phyloP scores from a whole-genome alignment of 2,797 vertebrate genomes.

The Botia kubotai region DNA sequence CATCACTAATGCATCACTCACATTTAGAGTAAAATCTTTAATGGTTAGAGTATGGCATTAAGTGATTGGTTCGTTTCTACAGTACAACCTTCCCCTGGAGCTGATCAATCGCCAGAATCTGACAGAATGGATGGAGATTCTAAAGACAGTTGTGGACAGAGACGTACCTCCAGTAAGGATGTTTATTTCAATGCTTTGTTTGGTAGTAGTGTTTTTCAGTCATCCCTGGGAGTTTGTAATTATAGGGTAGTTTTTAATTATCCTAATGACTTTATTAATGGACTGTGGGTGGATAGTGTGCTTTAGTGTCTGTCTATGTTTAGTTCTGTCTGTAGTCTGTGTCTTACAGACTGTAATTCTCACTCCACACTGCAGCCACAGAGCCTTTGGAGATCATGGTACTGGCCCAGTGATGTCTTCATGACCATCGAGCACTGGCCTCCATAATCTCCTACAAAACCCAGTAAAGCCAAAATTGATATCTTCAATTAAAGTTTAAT shows the following conservation, averaged over 20 bases:
- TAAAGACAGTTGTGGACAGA: constrained; percentile 96
- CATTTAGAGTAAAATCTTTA: neutral
- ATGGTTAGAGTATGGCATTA: neutral
- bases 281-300: constrained; percentile 80
- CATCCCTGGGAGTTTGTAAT: neutral
- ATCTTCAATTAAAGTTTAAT: neutral
- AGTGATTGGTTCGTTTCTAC: constrained; percentile 10
- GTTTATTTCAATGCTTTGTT: too few species aligned
- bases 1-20: neutral
- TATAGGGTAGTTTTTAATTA: neutral
- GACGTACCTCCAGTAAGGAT: constrained; percentile 92
- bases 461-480: neutral
- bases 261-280: too few species aligned
- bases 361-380: constrained; percentile 87
- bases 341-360: constrained; percentile 83
- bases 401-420: constrained; percentile 89
- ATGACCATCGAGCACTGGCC: constrained; percentile 81
- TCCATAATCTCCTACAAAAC: constrained; percentile 81
- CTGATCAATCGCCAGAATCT: constrained; percentile 98
- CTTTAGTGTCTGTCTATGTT: constrained; percentile 84
- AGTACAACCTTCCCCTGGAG: constrained; percentile 98
- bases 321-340: constrained; percentile 78
- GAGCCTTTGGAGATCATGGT: constrained; percentile 92
- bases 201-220: neutral
- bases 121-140: constrained; percentile 98